These are phyloP conservation scores for Heliocidaris tuberculata DNA, from an alignment of 35 echinoderm and acorn worm genomes.

Conservation along the genomic window DNA sequence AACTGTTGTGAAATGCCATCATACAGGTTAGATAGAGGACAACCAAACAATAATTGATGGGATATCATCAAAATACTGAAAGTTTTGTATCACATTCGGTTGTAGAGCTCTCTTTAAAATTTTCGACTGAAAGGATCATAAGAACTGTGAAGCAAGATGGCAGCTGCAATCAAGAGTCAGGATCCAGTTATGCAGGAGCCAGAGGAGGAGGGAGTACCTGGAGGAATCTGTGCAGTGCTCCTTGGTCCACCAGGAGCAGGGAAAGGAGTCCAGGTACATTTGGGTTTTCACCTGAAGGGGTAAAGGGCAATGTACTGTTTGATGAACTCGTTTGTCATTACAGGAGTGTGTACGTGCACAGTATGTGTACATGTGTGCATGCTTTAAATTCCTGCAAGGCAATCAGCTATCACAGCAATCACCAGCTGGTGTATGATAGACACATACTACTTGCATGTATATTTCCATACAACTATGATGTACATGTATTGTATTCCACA, in stretches of 20 bases:
- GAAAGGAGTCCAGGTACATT: constrained; percentile 27
- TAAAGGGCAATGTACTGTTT: not conserved
- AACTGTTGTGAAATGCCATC: not conserved
- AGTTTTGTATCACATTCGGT: not conserved
- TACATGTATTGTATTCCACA: no score
- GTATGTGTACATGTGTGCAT: not conserved
- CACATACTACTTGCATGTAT: not conserved
- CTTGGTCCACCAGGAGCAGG: constrained; percentile 35
- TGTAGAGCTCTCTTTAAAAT: not conserved
- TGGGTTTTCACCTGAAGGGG: not conserved
- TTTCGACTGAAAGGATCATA: not conserved
- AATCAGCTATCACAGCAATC: not conserved
- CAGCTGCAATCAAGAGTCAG: not conserved
- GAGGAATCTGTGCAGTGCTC: constrained; percentile 5
- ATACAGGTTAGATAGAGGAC: not conserved
- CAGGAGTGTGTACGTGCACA: not conserved
- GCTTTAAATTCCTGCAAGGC: not conserved
- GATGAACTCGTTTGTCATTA: not conserved
- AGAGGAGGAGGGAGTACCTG: constrained; percentile 21
- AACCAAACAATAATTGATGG: no score
- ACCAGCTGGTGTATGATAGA: not conserved
- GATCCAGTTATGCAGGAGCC: not conserved
- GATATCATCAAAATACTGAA: not conserved
- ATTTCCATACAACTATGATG: no score
- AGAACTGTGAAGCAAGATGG: not conserved